Conservation (phyloP, 2,888 invertebrate genomes). For the Koerneria pararmatus region DNA sequence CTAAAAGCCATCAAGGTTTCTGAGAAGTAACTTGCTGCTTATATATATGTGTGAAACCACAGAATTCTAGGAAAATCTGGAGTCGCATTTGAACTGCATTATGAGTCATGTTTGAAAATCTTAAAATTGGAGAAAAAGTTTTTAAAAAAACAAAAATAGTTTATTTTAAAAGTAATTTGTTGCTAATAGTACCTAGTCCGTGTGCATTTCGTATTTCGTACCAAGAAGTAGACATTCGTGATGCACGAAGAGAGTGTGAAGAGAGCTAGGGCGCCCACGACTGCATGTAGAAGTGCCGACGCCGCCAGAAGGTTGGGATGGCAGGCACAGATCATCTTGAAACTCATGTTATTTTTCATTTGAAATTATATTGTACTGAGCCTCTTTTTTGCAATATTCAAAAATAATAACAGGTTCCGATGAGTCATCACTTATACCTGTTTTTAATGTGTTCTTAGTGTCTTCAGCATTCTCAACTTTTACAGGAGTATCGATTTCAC, state of each 20-base stretch:
- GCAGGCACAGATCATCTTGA: constrained; percentile 42
- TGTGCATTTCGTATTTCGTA: too few relatives aligned
- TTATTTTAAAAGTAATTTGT: too few relatives aligned
- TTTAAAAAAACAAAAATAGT: too few relatives aligned
- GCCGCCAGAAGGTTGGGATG: constrained; percentile 46
- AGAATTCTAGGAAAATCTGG: too few relatives aligned
- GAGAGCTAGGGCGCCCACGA: constrained; percentile 51
- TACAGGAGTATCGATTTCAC: too few relatives aligned
- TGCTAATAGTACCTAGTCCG: too few relatives aligned
- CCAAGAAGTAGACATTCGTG: constrained; percentile 57
- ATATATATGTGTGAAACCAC: too few relatives aligned
- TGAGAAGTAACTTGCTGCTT: too few relatives aligned
- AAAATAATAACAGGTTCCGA: background rate
- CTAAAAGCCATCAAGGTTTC: too few relatives aligned
- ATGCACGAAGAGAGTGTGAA: constrained; percentile 53
- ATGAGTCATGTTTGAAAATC: too few relatives aligned
- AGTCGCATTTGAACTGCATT: too few relatives aligned
- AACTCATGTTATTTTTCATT: background rate
- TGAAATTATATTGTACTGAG: background rate
- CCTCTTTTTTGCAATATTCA: background rate
- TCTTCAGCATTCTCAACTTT: background rate
- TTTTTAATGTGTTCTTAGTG: background rate
- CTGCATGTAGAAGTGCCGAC: constrained; percentile 48
- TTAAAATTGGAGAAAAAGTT: too few relatives aligned
- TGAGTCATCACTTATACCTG: background rate